Evolutionary conservation across 2,797 vertebrate species (phyloP), one percentile per base, ranked within the genome.

Genomic region (Microcaecilia unicolor): DNA sequence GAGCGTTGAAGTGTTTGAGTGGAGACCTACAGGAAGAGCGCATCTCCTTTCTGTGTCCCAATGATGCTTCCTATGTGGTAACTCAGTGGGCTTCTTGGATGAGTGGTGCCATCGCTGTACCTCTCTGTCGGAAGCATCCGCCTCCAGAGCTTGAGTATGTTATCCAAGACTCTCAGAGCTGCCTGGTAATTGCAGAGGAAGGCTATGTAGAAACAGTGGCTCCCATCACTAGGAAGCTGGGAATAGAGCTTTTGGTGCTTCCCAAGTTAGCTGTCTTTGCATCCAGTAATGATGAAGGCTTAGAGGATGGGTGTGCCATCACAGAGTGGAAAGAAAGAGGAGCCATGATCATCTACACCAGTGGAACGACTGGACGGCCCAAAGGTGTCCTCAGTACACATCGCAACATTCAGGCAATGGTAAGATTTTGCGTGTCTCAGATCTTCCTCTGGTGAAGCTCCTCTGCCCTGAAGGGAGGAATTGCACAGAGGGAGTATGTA

Each of bases 11-110:
- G 10, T 67, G 72, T 34, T 41, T 64, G 7, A 39, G 71, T 7
- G 72, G 84, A 15, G 81, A 86, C 55, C 40, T 92, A 25, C 60
- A 33, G 22, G 88, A 81, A 7, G 75, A 88, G 48, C 69, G 89
- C 15, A 60, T 99, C 37, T 87, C 91, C 0, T 91, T 99, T 53
- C 34, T 99, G 39, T 99, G 96, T 27, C 76, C 76, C 23, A 97
- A 95, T 1, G 88, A 98, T 1, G 83, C 78, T 13, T 95, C 92
- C 0, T 99, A 97, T 2, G 91, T 92, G 4, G 80, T 92, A 37
- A 90, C 91, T 1, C 94, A 96, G 70, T 99, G 94, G 96, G 96
- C 93, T 0, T 34, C 80, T 1, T 99, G 96, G 96, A 90, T 99
- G 87, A 90, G 89, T 0, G 93, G 94, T 0, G 89, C 55, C 4